These are phyloP conservation scores for Chionoecetes opilio DNA, from an alignment of 1,140 invertebrate genomes.

Conservation along the genomic window DNA sequence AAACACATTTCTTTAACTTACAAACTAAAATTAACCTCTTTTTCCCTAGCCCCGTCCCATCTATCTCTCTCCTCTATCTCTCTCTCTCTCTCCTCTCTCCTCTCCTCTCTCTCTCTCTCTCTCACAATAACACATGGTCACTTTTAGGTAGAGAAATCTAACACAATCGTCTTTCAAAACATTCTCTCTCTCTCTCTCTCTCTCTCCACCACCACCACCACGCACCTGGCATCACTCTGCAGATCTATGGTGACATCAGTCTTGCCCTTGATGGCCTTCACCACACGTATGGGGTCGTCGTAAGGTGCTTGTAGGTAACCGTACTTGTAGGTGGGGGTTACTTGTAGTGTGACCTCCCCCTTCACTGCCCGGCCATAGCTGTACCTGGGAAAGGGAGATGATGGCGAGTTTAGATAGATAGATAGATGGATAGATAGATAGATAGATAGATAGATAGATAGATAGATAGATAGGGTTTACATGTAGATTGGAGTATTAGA, in stretches of 20 bases:
- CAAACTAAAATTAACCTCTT: no score
- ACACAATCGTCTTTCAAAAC: no score
- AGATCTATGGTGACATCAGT: constrained; percentile 91
- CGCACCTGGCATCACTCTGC: constrained; percentile 87
- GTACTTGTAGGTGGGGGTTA: constrained; percentile 87
- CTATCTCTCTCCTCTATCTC: no score
- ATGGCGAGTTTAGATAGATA: not conserved
- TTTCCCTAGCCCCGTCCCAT: no score
- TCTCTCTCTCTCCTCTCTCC: no score
- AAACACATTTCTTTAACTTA: no score
- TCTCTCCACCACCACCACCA: not conserved
- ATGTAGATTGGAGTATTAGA: not conserved
- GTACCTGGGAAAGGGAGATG: constrained; percentile 57
- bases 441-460: not conserved
- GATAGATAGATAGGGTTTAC: not conserved
- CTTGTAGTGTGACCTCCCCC: constrained; percentile 86
- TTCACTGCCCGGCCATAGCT: constrained; percentile 91
- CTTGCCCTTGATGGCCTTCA: constrained; percentile 91
- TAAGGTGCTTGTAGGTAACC: constrained; percentile 91
- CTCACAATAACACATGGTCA: no score
- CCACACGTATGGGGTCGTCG: constrained; percentile 90
- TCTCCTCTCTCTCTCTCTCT: no score
- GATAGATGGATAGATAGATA: not conserved
- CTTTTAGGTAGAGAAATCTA: no score
- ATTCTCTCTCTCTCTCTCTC: not conserved